Percentiles rank a stretch among this genome's conserved stretches.
phyloP scores from a whole-genome alignment of 2,797 vertebrate species.

The Phoeniculus purpureus region DNA sequence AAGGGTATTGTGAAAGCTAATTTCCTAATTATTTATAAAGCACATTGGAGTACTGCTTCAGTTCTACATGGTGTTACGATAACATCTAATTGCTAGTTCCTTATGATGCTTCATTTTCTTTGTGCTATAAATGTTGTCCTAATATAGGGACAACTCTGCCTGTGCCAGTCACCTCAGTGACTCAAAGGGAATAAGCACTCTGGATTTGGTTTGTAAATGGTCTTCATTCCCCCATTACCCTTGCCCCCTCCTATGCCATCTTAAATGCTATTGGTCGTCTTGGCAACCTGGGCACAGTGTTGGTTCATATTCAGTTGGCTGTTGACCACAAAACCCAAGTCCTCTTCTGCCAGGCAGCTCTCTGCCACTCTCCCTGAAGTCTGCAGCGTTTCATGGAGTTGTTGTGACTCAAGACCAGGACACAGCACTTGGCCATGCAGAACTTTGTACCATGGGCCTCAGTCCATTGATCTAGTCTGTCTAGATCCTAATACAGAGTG shows the following conservation, averaged over 20 bases:
- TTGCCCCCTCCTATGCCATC: rapidly evolving
- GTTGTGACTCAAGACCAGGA: too few species aligned
- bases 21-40: conserved; percentile 53
- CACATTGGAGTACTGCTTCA: conserved; percentile 25
- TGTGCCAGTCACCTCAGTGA: background rate
- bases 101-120: conserved; percentile 38
- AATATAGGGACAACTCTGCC: background rate
- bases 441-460: too few species aligned
- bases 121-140: conserved; percentile 48
- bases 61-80: background rate
- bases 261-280: background rate
- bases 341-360: too few species aligned
- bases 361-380: too few species aligned
- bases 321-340: too few species aligned
- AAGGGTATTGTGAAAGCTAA: conserved; percentile 1
- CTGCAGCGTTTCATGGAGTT: too few species aligned
- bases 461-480: too few species aligned
- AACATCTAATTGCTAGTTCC: conserved; percentile 53
- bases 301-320: too few species aligned
- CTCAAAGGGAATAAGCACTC: background rate
- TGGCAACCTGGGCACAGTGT: too few species aligned
- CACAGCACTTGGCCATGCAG: too few species aligned
- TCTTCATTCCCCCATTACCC: background rate
- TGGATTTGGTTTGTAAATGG: background rate
- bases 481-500: too few species aligned